Conservation (phyloP, 2,888 invertebrate genomes). For the Melinopterus prodromus region DNA sequence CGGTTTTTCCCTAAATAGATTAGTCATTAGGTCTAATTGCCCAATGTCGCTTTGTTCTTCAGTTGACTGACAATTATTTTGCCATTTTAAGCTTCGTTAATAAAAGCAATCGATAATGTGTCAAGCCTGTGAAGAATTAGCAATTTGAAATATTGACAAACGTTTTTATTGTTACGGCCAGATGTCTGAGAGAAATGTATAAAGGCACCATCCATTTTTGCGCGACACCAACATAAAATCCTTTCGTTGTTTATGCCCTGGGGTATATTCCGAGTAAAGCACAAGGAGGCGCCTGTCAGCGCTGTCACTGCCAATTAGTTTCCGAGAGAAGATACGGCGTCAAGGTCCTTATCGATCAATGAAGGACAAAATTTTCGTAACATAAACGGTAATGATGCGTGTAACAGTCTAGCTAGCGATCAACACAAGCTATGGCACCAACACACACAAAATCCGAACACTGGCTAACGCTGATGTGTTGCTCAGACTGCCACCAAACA, state of each 20-base stretch:
- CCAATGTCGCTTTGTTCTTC: no score
- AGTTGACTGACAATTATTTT: no score
- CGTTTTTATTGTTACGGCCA: no score
- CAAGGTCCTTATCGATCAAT: slow-evolving; percentile 24
- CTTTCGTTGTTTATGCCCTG: not conserved
- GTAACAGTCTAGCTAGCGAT: slow-evolving; percentile 12
- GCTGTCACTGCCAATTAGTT: not conserved
- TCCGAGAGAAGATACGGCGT: not conserved
- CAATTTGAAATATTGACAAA: no score
- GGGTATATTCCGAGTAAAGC: not conserved
- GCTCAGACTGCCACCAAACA: slow-evolving; percentile 52
- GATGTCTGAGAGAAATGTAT: no score
- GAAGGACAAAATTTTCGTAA: slow-evolving; percentile 38
- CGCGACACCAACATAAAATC: not conserved
- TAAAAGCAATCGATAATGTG: no score
- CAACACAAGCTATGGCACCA: slow-evolving; percentile 33
- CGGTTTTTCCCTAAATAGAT: no score
- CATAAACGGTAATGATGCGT: slow-evolving; percentile 33
- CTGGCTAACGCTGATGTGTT: slow-evolving; percentile 51
- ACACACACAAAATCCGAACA: slow-evolving; percentile 42
- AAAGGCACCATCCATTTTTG: no score
- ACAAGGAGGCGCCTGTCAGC: not conserved
- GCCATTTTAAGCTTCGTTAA: no score
- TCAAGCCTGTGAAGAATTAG: no score
- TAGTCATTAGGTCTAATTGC: no score